A percentile compares a stretch with the other conserved stretches of the same genome.
Conservation (phyloP, 35 echinoderm and acorn worm genomes). For the Ophiothrix spiculata region DNA sequence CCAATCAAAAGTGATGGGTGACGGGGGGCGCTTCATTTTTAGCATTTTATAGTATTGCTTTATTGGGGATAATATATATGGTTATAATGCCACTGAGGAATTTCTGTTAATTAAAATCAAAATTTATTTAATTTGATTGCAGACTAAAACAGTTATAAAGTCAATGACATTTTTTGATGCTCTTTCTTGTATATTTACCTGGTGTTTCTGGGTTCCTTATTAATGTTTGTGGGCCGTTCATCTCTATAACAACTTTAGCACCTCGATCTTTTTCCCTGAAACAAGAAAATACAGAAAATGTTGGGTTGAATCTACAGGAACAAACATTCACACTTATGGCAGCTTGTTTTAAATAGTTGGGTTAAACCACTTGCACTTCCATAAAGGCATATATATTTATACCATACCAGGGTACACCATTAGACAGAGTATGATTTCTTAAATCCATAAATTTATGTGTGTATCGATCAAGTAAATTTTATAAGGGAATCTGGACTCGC, state of each 20-base stretch:
- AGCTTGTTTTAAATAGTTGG: background rate
- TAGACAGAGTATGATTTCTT: background rate
- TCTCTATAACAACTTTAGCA: constrained; percentile 60
- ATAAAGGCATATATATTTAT: background rate
- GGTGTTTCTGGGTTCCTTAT: constrained; percentile 51
- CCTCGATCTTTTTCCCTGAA: constrained; percentile 73
- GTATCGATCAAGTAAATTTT: no score
- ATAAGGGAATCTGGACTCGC: no score
- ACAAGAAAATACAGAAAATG: constrained; percentile 13
- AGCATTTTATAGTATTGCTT: no score
- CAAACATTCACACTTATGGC: background rate
- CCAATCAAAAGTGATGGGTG: no score
- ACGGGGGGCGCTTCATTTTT: no score
- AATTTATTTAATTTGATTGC: no score
- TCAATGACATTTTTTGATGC: background rate
- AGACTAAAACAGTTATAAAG: no score
- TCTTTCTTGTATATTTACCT: constrained; percentile 14
- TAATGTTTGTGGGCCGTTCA: constrained; percentile 51
- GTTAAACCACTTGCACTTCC: background rate
- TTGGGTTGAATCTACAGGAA: background rate
- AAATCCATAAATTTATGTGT: background rate
- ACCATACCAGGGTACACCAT: background rate
- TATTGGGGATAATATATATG: background rate
- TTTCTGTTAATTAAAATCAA: no score
- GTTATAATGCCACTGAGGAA: background rate